These are phyloP conservation scores for Ictalurus furcatus DNA, from an alignment of 2,113 vertebrate genomes.

Conservation along the genomic window DNA sequence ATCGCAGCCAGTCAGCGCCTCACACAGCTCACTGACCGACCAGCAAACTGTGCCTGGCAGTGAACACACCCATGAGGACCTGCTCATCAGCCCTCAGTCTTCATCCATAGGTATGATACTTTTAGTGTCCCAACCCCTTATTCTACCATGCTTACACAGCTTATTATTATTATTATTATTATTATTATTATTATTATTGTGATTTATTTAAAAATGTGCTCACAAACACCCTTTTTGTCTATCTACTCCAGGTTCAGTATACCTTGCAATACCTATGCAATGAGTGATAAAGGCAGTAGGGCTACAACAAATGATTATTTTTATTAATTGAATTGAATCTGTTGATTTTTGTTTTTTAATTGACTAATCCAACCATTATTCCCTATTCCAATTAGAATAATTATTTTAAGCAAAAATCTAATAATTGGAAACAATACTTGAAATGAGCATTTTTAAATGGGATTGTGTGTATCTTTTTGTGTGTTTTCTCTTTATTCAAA, in stretches of 20 bases:
- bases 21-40: conserved; percentile 95
- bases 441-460: background rate
- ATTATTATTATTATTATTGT: background rate
- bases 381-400: background rate
- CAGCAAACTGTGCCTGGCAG: conserved; percentile 97
- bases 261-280: background rate
- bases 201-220: background rate
- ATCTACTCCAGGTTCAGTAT: background rate
- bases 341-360: background rate
- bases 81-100: conserved; percentile 97
- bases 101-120: conserved; percentile 90
- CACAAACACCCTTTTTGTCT: background rate
- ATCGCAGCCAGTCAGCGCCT: conserved; percentile 90
- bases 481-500: too few relatives aligned
- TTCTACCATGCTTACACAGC: too few relatives aligned
- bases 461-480: background rate
- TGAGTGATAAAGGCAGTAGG: background rate
- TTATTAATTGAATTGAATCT: background rate
- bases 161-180: background rate
- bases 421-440: background rate
- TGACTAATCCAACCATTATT: background rate
- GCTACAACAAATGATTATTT: background rate
- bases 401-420: background rate
- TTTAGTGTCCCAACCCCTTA: conserved; percentile 69
- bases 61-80: conserved; percentile 95